Conservation (phyloP, 2,113 vertebrate genomes). For the Nesogale talazaci region DNA sequence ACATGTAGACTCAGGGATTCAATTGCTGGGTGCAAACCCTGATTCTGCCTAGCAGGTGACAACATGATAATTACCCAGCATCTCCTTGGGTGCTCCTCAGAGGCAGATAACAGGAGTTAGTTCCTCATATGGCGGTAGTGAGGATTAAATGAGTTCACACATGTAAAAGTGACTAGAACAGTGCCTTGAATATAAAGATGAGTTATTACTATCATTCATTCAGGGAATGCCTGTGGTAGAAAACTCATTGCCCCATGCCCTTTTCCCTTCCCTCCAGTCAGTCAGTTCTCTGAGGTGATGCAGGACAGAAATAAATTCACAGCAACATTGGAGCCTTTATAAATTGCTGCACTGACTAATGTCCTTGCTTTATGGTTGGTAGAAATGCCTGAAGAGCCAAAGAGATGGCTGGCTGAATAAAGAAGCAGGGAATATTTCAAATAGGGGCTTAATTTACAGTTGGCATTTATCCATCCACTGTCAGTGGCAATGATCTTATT, state of each 20-base stretch:
- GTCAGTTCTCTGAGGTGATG: background rate
- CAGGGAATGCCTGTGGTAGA: too few species aligned
- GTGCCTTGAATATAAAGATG: background rate
- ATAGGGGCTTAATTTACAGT: background rate
- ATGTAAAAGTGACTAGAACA: background rate
- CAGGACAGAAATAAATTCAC: background rate
- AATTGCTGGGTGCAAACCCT: background rate
- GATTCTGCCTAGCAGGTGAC: background rate
- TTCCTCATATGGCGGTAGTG: background rate
- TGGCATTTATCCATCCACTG: background rate
- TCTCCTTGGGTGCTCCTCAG: background rate
- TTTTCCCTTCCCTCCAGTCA: background rate
- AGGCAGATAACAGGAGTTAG: background rate
- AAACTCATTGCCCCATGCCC: background rate
- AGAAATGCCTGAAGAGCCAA: background rate
- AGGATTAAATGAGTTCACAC: background rate
- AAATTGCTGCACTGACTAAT: background rate
- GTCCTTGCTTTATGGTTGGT: background rate
- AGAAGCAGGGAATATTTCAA: background rate
- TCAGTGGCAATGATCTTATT: background rate
- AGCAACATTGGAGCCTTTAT: background rate
- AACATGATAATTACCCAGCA: background rate
- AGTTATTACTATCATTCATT: background rate
- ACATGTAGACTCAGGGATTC: background rate
- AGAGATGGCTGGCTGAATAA: background rate